Conservation (phyloP, 2,797 vertebrate genomes). For the Rhynchotus rufescens region DNA sequence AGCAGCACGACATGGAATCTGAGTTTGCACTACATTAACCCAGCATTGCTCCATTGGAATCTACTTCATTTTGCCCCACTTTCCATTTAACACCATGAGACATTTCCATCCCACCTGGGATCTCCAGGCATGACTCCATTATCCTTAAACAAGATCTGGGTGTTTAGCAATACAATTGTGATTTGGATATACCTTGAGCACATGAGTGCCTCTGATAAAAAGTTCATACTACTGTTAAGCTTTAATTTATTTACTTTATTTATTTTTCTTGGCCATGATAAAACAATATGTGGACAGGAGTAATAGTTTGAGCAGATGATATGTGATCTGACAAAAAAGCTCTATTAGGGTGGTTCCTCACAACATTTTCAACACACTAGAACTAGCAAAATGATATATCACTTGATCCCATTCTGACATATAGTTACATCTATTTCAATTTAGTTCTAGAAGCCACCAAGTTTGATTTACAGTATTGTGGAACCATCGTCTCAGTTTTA, state of each 20-base stretch:
- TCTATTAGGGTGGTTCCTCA: not conserved
- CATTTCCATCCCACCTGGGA: not conserved
- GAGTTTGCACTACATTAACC: not conserved
- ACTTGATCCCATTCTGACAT: not conserved
- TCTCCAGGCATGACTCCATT: not conserved
- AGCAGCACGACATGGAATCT: not conserved
- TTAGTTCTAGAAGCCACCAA: not conserved
- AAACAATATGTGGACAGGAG: not conserved
- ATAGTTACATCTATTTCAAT: not conserved
- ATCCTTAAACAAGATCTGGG: not conserved
- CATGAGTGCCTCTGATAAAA: not conserved
- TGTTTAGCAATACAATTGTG: not conserved
- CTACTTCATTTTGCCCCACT: not conserved
- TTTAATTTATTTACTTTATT: not conserved
- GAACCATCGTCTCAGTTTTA: not conserved
- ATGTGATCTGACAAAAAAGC: not conserved
- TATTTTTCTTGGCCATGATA: not conserved
- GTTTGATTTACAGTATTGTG: not conserved
- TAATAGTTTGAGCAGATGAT: not conserved
- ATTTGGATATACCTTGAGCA: not conserved
- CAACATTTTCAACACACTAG: not conserved
- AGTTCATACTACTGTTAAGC: not conserved
- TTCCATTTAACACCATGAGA: not conserved
- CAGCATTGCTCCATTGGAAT: accelerated
- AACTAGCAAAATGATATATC: not conserved